Conservation (phyloP, 2,113 vertebrate genomes). For the Daubentonia madagascariensis region DNA sequence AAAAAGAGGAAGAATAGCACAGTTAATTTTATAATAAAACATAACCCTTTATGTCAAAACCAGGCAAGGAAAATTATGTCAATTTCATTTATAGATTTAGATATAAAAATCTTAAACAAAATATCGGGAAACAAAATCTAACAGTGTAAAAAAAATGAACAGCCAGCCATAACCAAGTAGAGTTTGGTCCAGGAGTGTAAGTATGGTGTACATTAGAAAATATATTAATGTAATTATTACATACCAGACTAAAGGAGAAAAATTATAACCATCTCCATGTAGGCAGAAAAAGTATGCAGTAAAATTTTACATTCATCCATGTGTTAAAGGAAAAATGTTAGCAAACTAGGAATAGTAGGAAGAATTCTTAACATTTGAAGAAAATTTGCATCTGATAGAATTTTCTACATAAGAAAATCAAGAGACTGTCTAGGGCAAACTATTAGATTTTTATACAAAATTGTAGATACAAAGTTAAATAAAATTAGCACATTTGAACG, state of each 20-base stretch:
- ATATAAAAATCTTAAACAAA: not conserved
- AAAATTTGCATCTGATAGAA: not conserved
- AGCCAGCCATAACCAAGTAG: not conserved
- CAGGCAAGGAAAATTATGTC: not conserved
- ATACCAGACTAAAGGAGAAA: not conserved
- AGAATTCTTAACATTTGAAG: not conserved
- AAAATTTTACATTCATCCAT: not conserved
- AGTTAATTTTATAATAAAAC: not conserved
- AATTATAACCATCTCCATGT: not conserved
- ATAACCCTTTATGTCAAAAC: not conserved
- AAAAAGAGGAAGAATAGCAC: not conserved
- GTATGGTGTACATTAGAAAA: not conserved
- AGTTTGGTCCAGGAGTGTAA: not conserved
- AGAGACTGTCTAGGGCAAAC: not conserved
- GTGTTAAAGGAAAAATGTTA: not conserved
- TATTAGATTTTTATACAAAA: not conserved
- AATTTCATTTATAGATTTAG: not conserved
- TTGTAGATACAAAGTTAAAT: not conserved
- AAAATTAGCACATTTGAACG: not conserved
- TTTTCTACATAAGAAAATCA: not conserved
- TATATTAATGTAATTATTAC: not conserved
- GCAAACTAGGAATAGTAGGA: not conserved
- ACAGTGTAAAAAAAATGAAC: not conserved
- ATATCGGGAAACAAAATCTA: not conserved
- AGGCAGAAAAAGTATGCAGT: not conserved